Evolutionary conservation across 2,113 vertebrate genomes (phyloP), one percentile per base, ranked within the genome.

Genomic region (Scophthalmus maximus): DNA sequence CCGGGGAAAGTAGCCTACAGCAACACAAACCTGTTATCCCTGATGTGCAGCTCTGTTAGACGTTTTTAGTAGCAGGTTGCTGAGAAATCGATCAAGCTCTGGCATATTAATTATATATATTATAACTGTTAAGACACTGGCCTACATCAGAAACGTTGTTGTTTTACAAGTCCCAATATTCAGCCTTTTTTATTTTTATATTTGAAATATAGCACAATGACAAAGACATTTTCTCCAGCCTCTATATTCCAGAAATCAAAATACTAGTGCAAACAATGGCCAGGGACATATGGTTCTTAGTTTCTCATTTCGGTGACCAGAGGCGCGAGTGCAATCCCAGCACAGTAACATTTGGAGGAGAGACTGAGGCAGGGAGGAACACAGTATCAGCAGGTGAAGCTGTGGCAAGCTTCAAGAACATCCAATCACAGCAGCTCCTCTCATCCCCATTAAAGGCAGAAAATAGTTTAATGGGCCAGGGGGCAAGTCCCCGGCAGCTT

Each of bases 11-110:
- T 38, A 52, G 72, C 79, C 66, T 73, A 20, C 51, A 70, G 74
- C 56, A 64, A 22, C 34, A 82, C 55, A 82, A 64, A 22, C 34
- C 81, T 47, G 78, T 84, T 75, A 78, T 52, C 59, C 50, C 50
- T 75, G 66, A 58, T 84, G 30, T 64, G 27, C 65, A 57, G 36
- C 46, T 57, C 57, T 34, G 25, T 75, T 46, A 46, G 42, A 2
- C 18, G 42, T 46, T 17, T 76, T 75, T 51, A 44, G 44, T 65
- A 47, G 34, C 12, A 69, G 51, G 32, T 10, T 52, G n/a, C 61
- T 65, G 38, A 61, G 69, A 64, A 73, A 36, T 30, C 25, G 2
- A 68, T 62, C 38, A 47, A 74, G 29, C 36, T 26, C 32, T 6
- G 50, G 67, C 27, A 62, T 22, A 50, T 78, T 51, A 65, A 61